Evolutionary conservation across 2,113 vertebrate genomes (phyloP), one percentile per base, ranked within the genome.

Genomic region (Litocranius walleri): DNA sequence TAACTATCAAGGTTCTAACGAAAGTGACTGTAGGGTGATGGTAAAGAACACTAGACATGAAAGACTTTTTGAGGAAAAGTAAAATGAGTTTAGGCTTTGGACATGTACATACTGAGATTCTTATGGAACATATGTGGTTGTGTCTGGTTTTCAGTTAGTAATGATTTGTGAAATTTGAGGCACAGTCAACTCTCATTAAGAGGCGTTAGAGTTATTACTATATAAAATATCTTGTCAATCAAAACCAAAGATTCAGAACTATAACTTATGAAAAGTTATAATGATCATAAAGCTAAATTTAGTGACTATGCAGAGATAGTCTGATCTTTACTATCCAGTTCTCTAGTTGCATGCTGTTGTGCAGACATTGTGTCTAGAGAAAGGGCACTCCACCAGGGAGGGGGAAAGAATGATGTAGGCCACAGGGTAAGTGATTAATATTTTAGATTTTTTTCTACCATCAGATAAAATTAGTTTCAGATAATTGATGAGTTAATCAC

Each of bases 231-330:
- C 7, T 54, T 86, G 4, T 43, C 12, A 61, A 62, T n/a, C 48
- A 78, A 93, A 90, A 43, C 33, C 54, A 21, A 81, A 40, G 16
- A 59, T 25, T 45, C 19, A 84, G 33, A 36, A n/a, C 23, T 77
- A 14, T 30, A 83, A 82, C 10, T 67, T 36, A 80, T 21, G 13
- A 14, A 78, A 64, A 92, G 2, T 83, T 74, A 30, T 40, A 52
- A 62, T 57, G 23, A 92, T 71, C 77, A 80, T 30, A n/a, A 80
- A 88, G 57, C n/a, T 89, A 92, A 57, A 59, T 67, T 86, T 71
- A 87, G 88, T 36, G 16, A 43, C 16, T 59, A 13, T 12, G 14
- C 23, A 78, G 52, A 52, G 19, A 40, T 7, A 67, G 29, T 52
- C 48, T 29, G 43, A 21, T 81, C 33, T 62, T 91, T 81, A 62